Evolutionary conservation across 2,888 invertebrate genomes (phyloP).

Genomic region (Cerastoderma edule): DNA sequence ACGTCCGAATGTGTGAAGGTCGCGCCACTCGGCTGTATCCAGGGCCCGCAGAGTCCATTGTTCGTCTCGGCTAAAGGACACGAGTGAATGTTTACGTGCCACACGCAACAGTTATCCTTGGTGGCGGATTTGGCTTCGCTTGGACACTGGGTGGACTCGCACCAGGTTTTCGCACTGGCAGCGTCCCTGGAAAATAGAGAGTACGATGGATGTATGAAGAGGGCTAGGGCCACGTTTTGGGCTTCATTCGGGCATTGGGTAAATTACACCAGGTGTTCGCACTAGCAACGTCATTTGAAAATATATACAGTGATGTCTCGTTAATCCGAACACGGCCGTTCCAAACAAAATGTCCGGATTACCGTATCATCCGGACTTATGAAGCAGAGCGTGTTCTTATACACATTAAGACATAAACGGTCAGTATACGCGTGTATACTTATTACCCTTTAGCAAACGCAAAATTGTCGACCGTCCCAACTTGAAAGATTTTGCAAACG

Average conservation of each 20-base stretch:
- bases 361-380: no score
- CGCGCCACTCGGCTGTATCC: constrained; percentile 73
- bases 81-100: constrained; percentile 74
- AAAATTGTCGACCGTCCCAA: no score
- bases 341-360: neutral
- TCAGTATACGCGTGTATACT: no score
- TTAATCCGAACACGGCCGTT: neutral
- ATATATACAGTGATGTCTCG: neutral
- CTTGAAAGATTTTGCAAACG: no score
- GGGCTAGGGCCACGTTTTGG: neutral
- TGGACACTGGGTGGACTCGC: constrained; percentile 71
- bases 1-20: constrained; percentile 77
- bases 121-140: constrained; percentile 49
- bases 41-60: constrained; percentile 77
- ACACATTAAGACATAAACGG: no score
- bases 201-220: neutral
- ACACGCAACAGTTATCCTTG: constrained; percentile 74
- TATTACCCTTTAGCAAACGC: no score
- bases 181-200: constrained; percentile 38
- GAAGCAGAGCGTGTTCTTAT: no score
- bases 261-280: neutral
- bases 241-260: neutral
- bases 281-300: neutral
- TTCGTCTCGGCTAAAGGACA: constrained; percentile 64
- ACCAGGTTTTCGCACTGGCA: constrained; percentile 71